Base-by-base conservation (phyloP, 2,113 vertebrate species). In the Diadophis punctatus region DNA sequence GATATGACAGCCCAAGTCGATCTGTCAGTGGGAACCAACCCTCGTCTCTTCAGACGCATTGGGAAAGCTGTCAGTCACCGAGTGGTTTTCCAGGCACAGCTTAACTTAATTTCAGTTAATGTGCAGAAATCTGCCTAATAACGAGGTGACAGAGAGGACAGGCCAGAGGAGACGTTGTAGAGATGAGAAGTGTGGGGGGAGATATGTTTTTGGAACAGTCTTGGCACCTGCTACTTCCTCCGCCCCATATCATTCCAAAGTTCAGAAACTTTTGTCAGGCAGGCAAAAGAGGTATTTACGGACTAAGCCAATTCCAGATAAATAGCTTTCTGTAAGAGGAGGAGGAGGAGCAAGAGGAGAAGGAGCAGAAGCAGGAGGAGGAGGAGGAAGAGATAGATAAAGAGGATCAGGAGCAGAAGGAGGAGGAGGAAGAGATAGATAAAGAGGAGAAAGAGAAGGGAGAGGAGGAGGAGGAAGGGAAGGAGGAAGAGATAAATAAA, bases 71-170 rank as follows among this genome's bases (percentile, higher is more conserved):
- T 90, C 95, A 95, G 80, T 96, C 95, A 94, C 18, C 8, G 0
- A 0, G 0, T 3, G n/a, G 86, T 92, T 97, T 96, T 93, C 87
- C 93, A 94, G 93, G 39, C 58, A 92, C 4, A 25, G 23, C 93
- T 94, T 94, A 95, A 96, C 53, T 95, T 94, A 74, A 95, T 96
- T 95, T 90, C 95, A 95, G 84, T 86, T 96, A 97, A 95, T 94
- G 90, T 86, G 68, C 94, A 95, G 91, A 94, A 86, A 95, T 30
- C 93, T 96, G 95, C 91, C 88, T 94, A 94, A 93, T 93, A 96
- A 95, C 55, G 95, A 93, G 90, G 90, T 96, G 92, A 93, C 93
- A 96, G 3, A 93, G 93, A 93, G 68, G 94, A 68, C 87, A 92
- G 3, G 53, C 90, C 94, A 90, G 51, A 88, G 89, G 56, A 63